Evolutionary conservation across 2,113 vertebrate species (phyloP), one percentile per base, ranked within the genome.

Genomic region (Panthera leo): DNA sequence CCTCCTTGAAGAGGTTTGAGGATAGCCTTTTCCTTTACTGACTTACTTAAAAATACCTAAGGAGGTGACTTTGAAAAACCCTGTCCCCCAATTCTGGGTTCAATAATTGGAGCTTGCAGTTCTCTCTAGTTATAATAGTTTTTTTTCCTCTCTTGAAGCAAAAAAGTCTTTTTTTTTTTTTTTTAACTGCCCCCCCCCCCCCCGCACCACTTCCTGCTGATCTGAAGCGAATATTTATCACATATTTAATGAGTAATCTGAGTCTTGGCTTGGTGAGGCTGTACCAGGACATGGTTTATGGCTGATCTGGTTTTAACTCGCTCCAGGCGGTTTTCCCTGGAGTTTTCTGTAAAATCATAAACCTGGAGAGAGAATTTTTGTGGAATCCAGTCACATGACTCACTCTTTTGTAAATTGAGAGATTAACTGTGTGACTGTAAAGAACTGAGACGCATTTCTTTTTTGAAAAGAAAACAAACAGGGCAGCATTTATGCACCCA

Each of bases 281-380:
- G 75, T 94, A 97, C 96, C 96, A 92, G 92, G 93, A 96, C 85
- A 39, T 75, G 63, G 95, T 97, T 98, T 97, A 94, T 97, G 91
- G n/a, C 88, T 55, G 65, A 25, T 96, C 95, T 98, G 97, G 94
- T 98, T 97, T 36, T 95, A 97, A 94, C 98, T 94, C 39, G 83
- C 91, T 85, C 79, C 94, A 97, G 98, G 89, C 93, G 21, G 98
- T 98, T 99, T 99, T 99, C 98, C 98, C 98, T 98, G 96, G 97
- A 98, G 97, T 98, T 99, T 98, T 98, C 98, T 98, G 97, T 98
- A 98, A 98, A 98, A 98, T 96, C 97, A 98, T 98, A 98, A 98
- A 96, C 98, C 98, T 98, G 98, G 95, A 98, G 95, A 98, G 97
- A 97, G 96, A 97, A 97, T 98, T 96, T 98, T 98, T 98, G 97